phyloP scores from a whole-genome alignment of 64 coral and sea anemone species.

The Montipora foliosa region DNA sequence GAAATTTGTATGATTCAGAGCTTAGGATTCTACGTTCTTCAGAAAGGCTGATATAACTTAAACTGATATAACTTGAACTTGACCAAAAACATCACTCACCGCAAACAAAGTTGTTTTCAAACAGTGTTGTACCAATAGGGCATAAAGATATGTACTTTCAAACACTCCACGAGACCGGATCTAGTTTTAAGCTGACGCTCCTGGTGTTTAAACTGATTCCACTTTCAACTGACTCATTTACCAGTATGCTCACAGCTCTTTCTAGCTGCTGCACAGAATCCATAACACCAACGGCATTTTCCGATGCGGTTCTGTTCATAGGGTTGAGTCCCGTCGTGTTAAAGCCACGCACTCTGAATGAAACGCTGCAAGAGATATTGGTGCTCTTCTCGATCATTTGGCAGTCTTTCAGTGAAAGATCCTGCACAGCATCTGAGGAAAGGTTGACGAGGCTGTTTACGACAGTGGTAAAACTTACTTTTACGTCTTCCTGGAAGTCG shows the following conservation, averaged over 20 bases:
- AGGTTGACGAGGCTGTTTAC: conserved; percentile 25
- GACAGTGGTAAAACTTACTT: background rate
- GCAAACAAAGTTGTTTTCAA: conserved; percentile 34
- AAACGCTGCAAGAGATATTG: conserved; percentile 2
- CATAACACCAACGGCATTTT: conserved; percentile 34
- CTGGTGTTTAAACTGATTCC: conserved; percentile 1
- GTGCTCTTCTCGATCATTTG: background rate
- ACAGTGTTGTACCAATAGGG: background rate
- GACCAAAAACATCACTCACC: conserved; percentile 15
- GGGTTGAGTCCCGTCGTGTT: conserved; percentile 7
- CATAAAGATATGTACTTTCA: conserved; percentile 22
- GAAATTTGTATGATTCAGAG: background rate
- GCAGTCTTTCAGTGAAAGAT: background rate
- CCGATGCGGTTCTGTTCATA: background rate
- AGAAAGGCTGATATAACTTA: background rate
- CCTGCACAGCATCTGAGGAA: conserved; percentile 52
- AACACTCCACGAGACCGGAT: background rate
- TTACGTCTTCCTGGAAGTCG: conserved; percentile 1
- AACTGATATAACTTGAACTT: background rate
- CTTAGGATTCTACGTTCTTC: background rate
- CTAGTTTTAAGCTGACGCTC: background rate
- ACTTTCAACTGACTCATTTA: conserved; percentile 13
- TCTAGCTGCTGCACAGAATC: conserved; percentile 35
- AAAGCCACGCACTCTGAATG: conserved; percentile 21
- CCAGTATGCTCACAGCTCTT: background rate